A percentile compares a stretch with the other conserved stretches of the same genome.
These are phyloP conservation scores for Nomada ruficornis DNA, from an alignment of 2,888 invertebrate genomes.

Conservation along the genomic window DNA sequence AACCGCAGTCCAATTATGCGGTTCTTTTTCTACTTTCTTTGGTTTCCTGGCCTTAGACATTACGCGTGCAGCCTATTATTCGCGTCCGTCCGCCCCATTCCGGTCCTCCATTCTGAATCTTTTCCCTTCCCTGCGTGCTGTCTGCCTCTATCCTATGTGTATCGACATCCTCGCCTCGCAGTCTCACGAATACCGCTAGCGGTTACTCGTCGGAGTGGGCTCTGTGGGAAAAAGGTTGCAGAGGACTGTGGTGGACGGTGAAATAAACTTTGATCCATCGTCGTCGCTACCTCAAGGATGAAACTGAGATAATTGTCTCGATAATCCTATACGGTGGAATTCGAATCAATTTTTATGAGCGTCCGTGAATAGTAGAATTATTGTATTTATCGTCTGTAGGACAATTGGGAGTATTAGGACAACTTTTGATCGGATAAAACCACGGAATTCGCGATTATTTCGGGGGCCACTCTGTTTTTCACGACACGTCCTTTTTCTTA, in stretches of 20 bases:
- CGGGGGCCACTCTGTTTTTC: not conserved
- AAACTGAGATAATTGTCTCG: conserved; percentile 1
- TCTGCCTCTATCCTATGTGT: conserved; percentile 18
- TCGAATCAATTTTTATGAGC: no score
- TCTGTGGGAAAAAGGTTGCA: conserved; percentile 46
- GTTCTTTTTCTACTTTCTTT: conserved; percentile 30
- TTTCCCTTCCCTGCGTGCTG: conserved; percentile 36
- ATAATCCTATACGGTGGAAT: not conserved
- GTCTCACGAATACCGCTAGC: conserved; percentile 46
- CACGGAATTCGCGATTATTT: no score
- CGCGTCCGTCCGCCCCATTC: conserved; percentile 52
- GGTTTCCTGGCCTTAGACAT: conserved; percentile 35
- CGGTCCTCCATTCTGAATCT: conserved; percentile 58
- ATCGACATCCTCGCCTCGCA: conserved; percentile 31
- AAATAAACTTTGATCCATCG: conserved; percentile 7
- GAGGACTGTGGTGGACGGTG: conserved; percentile 3
- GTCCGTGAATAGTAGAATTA: no score
- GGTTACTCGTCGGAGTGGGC: conserved; percentile 18
- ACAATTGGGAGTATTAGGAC: no score
- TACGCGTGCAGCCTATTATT: conserved; percentile 53
- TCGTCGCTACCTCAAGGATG: not conserved
- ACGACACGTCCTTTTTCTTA: not conserved
- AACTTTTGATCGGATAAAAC: no score
- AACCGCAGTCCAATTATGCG: conserved; percentile 17
- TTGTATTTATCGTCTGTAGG: no score